These are phyloP conservation scores for Mythimna pallens DNA, from an alignment of 2,888 invertebrate species.

Conservation along the genomic window DNA sequence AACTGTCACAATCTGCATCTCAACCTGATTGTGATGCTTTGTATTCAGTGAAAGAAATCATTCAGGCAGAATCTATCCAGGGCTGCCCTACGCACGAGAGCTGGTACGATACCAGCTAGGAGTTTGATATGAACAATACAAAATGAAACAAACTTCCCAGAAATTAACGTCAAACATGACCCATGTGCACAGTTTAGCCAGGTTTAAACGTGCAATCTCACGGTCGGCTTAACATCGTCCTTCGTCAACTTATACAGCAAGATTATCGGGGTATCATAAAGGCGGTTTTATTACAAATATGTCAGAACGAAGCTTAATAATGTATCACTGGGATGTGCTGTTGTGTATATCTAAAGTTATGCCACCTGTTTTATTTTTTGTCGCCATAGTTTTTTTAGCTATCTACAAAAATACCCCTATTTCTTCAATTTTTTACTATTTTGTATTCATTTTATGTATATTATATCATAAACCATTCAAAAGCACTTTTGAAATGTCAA, in stretches of 20 bases:
- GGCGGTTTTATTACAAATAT: constrained; percentile 57
- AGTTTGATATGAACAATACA: not conserved
- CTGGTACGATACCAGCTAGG: not conserved
- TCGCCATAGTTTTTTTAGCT: not conserved
- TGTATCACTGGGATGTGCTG: constrained; percentile 17
- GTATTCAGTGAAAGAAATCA: too few species aligned
- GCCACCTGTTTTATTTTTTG: not conserved
- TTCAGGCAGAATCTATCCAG: too few species aligned
- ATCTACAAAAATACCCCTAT: too few species aligned
- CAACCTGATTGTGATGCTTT: too few species aligned
- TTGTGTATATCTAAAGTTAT: not conserved
- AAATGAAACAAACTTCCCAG: constrained; percentile 9
- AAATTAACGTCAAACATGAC: constrained; percentile 22
- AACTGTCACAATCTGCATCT: too few species aligned
- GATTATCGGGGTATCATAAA: constrained; percentile 60
- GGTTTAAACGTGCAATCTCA: constrained; percentile 28
- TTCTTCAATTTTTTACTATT: too few species aligned
- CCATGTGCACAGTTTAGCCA: constrained; percentile 9
- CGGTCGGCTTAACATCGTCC: constrained; percentile 34
- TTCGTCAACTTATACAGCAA: constrained; percentile 54
- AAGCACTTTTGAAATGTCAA: too few species aligned
- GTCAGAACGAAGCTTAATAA: constrained; percentile 50
- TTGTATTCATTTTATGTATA: too few species aligned
- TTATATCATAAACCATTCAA: too few species aligned
- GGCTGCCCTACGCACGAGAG: not conserved